These are phyloP conservation scores for Drosophila grimshawi DNA, from an alignment of 1,140 invertebrate species.

Conservation along the genomic window DNA sequence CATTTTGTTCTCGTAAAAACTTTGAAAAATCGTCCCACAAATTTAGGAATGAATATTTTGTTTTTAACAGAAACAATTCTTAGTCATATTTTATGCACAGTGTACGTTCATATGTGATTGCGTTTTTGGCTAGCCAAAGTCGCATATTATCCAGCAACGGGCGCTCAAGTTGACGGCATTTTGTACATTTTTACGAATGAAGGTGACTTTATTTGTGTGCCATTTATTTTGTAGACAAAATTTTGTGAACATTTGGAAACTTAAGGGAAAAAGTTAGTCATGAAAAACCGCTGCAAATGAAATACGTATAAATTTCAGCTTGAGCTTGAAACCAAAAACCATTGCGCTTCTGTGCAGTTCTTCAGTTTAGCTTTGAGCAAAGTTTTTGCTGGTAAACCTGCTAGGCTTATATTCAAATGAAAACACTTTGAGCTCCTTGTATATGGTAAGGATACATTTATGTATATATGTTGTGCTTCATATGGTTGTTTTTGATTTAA, in stretches of 20 bases:
- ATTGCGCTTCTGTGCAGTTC: no score
- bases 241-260: conserved; percentile 37
- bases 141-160: conserved; percentile 53
- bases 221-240: conserved; percentile 13
- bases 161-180: conserved; percentile 53
- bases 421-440: neutral
- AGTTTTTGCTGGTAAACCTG: conserved; percentile 8
- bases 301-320: conserved; percentile 42
- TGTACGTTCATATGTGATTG: conserved; percentile 9
- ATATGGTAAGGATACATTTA: no score
- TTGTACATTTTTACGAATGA: conserved; percentile 65
- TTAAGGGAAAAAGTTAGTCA: conserved; percentile 13
- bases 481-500: no score
- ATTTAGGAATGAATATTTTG: no score
- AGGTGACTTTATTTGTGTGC: conserved; percentile 40
- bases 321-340: conserved; percentile 5
- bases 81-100: conserved; percentile 14
- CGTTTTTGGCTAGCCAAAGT: conserved; percentile 39
- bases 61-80: no score
- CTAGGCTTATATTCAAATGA: neutral
- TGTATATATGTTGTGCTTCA: no score
- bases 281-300: conserved; percentile 40
- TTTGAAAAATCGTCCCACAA: no score
- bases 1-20: no score
- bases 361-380: neutral